These are phyloP conservation scores for Pteropus rufus DNA, from an alignment of 2,797 vertebrate species.

Conservation along the genomic window DNA sequence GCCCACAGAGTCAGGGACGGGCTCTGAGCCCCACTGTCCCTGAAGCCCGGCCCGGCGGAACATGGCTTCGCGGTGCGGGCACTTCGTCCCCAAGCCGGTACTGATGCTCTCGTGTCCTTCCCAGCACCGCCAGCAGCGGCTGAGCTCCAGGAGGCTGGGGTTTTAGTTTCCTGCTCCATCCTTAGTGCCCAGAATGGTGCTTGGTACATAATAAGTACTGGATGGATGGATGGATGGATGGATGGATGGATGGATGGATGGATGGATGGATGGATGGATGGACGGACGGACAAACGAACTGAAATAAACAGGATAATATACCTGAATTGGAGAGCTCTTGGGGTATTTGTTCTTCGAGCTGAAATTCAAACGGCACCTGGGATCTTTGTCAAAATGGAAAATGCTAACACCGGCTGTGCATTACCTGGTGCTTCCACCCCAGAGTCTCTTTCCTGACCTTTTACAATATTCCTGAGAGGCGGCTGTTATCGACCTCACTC, in stretches of 20 bases:
- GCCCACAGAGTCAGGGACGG: background rate
- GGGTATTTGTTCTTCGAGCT: background rate
- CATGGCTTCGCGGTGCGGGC: accelerated
- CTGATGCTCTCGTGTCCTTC: too few relatives aligned
- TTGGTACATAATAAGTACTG: background rate
- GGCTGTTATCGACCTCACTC: background rate
- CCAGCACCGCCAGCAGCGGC: background rate
- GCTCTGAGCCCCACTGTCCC: background rate
- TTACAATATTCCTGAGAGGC: background rate
- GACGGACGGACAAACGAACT: background rate
- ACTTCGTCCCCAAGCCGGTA: accelerated
- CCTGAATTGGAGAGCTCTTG: background rate
- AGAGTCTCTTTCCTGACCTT: background rate
- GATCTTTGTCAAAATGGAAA: background rate
- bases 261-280: background rate
- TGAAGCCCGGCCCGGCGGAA: background rate
- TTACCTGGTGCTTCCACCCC: background rate
- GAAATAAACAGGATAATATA: background rate
- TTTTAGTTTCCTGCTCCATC: background rate
- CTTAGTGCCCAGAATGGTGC: background rate
- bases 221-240: background rate
- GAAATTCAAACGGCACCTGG: background rate
- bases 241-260: too few relatives aligned
- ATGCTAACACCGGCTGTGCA: too few relatives aligned
- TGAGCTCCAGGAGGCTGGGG: background rate